Conservation (phyloP, 2,113 vertebrate species). For the Lophochroa leadbeateri region DNA sequence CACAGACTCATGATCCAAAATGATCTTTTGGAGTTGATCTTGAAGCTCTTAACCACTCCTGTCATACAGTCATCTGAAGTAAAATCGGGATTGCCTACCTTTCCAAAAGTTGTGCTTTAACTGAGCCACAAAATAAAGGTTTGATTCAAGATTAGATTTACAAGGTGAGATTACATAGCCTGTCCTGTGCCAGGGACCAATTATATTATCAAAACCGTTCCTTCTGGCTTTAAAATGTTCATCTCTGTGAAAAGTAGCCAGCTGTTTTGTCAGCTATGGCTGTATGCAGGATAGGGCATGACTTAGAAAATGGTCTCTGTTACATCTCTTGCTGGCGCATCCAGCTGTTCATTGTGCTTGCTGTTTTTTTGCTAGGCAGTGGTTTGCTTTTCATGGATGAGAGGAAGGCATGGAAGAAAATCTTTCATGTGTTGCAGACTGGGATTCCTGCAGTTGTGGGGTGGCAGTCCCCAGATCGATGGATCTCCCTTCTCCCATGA, state of each 20-base stretch:
- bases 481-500: background rate
- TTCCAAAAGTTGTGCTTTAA: background rate
- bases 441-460: background rate
- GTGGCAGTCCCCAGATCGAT: background rate
- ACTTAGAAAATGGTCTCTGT: background rate
- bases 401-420: background rate
- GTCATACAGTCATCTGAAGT: background rate
- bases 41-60: background rate
- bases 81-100: background rate
- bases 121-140: background rate
- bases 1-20: background rate
- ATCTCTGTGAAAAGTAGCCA: background rate
- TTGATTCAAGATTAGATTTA: slow-evolving; percentile 44
- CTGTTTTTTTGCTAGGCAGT: background rate
- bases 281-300: background rate
- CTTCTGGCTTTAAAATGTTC: background rate
- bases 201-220: background rate
- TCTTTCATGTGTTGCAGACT: background rate
- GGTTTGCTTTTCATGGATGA: background rate
- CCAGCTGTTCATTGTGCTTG: background rate
- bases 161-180: background rate
- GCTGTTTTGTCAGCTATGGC: background rate
- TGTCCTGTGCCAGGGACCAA: background rate
- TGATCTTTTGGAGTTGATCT: background rate
- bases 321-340: background rate